A percentile compares a stretch with the other conserved stretches of the same genome.
phyloP scores from a whole-genome alignment of 2,797 vertebrate species.

The Caiman crocodilus region DNA sequence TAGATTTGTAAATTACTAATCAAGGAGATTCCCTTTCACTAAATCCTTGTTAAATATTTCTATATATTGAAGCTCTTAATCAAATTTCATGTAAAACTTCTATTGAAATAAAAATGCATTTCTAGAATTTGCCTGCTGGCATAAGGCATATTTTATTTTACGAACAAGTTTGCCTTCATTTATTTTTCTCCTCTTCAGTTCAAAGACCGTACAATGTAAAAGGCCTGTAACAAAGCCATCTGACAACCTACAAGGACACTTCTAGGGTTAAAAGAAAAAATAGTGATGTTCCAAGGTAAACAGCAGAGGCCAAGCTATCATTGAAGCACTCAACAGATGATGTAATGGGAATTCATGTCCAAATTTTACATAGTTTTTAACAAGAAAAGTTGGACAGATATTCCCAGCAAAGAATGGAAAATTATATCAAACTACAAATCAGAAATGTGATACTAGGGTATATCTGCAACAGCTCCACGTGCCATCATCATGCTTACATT shows the following conservation, averaged over 20 bases:
- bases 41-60: too few species aligned
- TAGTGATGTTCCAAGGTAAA: neutral
- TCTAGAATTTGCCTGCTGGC: neutral
- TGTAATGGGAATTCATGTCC: neutral
- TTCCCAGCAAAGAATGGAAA: neutral
- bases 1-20: neutral
- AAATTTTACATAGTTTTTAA: neutral
- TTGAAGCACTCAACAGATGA: neutral
- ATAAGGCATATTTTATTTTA: neutral
- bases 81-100: neutral
- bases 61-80: neutral
- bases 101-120: neutral
- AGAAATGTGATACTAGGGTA: neutral
- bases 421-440: neutral
- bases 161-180: neutral
- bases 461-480: neutral
- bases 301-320: neutral
- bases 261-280: neutral
- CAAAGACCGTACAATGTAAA: neutral
- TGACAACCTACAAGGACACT: neutral
- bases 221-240: neutral
- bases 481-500: neutral
- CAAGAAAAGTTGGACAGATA: neutral
- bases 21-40: neutral
- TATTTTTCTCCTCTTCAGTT: neutral